These are phyloP conservation scores for Pseudococcus longispinus DNA, from an alignment of 2,888 invertebrate genomes.

Conservation along the genomic window DNA sequence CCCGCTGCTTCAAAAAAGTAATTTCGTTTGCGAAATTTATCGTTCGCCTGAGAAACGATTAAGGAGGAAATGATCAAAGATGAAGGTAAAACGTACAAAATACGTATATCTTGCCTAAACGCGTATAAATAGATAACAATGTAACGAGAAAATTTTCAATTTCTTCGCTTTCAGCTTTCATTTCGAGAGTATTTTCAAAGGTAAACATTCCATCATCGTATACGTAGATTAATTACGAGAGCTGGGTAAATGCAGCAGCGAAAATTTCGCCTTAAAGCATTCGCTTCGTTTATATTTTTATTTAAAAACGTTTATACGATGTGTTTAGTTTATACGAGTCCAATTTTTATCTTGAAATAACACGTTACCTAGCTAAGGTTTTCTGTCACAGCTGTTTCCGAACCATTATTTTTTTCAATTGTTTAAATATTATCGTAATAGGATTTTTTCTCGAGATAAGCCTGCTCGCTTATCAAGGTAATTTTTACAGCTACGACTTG, in stretches of 20 bases:
- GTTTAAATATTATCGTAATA: conserved; percentile 8
- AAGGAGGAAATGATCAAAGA: conserved; percentile 2
- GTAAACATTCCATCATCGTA: not conserved
- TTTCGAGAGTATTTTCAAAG: not conserved
- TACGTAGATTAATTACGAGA: not conserved
- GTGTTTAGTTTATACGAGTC: not conserved
- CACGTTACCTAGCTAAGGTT: not conserved
- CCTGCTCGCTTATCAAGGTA: not conserved
- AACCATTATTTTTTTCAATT: not conserved
- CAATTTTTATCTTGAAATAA: not conserved
- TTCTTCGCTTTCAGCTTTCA: not conserved
- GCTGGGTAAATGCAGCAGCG: not conserved
- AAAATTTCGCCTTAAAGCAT: not conserved
- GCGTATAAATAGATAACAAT: not conserved
- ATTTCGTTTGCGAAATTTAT: conserved; percentile 5
- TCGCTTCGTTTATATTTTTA: not conserved
- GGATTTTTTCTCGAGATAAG: not conserved
- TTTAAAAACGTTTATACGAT: not conserved
- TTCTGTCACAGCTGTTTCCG: not conserved
- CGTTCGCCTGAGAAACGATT: not conserved
- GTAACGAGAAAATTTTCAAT: conserved; percentile 1
- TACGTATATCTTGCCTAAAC: not conserved
- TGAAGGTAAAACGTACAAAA: not conserved
- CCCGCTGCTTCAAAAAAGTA: not conserved
- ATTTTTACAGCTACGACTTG: not conserved